phyloP scores from a whole-genome alignment of 2,888 invertebrate genomes.

The Ramazzottius varieornatus region DNA sequence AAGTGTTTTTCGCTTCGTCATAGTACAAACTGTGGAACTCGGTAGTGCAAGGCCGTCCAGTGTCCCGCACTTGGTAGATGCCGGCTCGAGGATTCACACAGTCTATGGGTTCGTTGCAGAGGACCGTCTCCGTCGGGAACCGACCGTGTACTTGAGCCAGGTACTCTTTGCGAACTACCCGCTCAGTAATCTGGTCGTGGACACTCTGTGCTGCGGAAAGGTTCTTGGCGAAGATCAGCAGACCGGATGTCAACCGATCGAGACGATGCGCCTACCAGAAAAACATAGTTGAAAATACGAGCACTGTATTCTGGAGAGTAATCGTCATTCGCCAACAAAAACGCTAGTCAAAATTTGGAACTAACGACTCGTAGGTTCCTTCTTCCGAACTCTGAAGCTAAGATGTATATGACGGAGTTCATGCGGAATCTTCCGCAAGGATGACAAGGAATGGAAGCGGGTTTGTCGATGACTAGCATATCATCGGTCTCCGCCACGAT shows the following conservation, averaged over 20 bases:
- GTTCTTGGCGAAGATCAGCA: slow-evolving; percentile 71
- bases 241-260: slow-evolving; percentile 79
- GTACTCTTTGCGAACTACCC: slow-evolving; percentile 77
- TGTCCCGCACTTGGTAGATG: neutral
- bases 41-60: neutral
- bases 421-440: slow-evolving; percentile 92
- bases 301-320: neutral
- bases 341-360: slow-evolving; percentile 4
- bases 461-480: slow-evolving; percentile 97
- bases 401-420: slow-evolving; percentile 82
- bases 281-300: neutral
- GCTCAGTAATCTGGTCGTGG: slow-evolving; percentile 73
- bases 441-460: slow-evolving; percentile 97
- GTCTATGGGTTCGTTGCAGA: slow-evolving; percentile 3
- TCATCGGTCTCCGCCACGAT: slow-evolving; percentile 94
- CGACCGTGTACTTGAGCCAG: slow-evolving; percentile 76
- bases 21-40: neutral
- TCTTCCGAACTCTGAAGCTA: slow-evolving; percentile 80
- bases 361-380: slow-evolving; percentile 42
- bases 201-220: slow-evolving; percentile 75
- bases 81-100: slow-evolving; percentile 6
- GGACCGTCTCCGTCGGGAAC: slow-evolving; percentile 35
- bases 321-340: neutral
- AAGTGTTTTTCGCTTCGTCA: neutral
- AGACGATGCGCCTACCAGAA: slow-evolving; percentile 48